Conservation (phyloP, 2,888 invertebrate species). For the Smittia aterrima region DNA sequence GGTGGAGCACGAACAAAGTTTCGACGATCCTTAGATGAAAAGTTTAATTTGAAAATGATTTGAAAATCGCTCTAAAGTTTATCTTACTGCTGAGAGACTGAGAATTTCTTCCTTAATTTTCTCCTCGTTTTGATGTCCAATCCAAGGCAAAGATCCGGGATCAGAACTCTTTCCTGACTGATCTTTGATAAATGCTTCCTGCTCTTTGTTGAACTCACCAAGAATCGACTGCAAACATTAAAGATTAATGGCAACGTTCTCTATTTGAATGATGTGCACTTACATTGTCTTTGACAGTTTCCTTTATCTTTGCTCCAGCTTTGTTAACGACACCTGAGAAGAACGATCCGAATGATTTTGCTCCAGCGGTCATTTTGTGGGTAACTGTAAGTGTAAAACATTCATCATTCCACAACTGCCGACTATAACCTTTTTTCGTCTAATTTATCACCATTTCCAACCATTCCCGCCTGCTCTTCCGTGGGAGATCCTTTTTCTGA, state of each 20-base stretch:
- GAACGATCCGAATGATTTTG: constrained; percentile 88
- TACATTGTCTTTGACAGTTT: constrained; percentile 94
- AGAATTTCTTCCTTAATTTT: constrained; percentile 93
- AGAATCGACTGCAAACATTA: constrained; percentile 74
- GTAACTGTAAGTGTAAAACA: constrained; percentile 62
- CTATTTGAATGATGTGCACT: constrained; percentile 53
- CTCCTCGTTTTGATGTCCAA: constrained; percentile 91
- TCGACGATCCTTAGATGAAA: constrained; percentile 95
- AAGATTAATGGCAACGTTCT: not conserved
- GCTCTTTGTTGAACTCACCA: constrained; percentile 95
- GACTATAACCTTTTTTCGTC: not conserved
- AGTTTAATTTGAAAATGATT: too few species aligned
- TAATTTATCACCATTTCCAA: constrained; percentile 63
- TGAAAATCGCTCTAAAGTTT: not conserved
- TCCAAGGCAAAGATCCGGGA: constrained; percentile 86
- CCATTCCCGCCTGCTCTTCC: constrained; percentile 75
- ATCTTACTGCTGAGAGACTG: constrained; percentile 78
- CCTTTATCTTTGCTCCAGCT: constrained; percentile 94
- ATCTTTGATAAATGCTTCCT: constrained; percentile 91
- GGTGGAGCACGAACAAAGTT: constrained; percentile 97
- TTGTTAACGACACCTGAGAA: constrained; percentile 94
- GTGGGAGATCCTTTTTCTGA: constrained; percentile 76
- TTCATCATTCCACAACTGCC: constrained; percentile 36
- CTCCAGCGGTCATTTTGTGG: constrained; percentile 84
- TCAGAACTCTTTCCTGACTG: constrained; percentile 69